Conservation (phyloP, 2,888 invertebrate genomes). For the Apantesis nais region DNA sequence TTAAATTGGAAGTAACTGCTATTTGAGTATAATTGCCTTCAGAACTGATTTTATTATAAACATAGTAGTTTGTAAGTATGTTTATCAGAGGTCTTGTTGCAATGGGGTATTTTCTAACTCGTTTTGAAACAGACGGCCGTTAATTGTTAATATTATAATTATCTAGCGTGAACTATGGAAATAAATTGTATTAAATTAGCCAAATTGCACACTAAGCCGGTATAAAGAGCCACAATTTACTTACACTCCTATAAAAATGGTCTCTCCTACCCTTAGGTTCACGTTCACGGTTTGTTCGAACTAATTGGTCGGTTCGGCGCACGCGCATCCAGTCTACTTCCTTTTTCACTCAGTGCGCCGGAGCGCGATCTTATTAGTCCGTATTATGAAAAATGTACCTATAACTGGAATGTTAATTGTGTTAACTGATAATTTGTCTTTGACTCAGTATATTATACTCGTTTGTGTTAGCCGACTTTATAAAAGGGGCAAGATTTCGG, state of each 20-base stretch:
- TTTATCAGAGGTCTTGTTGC: no score
- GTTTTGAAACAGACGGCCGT: no score
- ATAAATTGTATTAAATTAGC: no score
- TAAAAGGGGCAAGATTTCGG: not conserved
- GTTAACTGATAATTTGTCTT: slow-evolving; percentile 2
- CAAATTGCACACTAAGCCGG: no score
- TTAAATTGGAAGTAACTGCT: not conserved
- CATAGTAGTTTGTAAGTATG: no score
- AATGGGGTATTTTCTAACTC: no score
- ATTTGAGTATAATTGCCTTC: not conserved
- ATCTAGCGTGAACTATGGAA: no score
- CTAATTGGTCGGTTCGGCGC: slow-evolving; percentile 10
- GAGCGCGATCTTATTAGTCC: slow-evolving; percentile 6
- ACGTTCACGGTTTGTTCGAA: slow-evolving; percentile 10
- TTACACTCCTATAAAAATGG: not conserved
- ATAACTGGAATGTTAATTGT: slow-evolving; percentile 15
- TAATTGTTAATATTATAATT: no score
- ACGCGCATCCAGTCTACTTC: not conserved
- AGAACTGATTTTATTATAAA: not conserved
- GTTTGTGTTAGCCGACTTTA: not conserved
- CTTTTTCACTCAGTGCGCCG: not conserved
- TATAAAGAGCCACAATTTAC: not conserved
- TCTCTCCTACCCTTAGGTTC: not conserved
- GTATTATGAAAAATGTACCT: not conserved
- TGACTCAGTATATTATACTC: not conserved